These are phyloP conservation scores for Thymallus thymallus DNA, from an alignment of 2,113 vertebrate genomes.

Conservation along the genomic window DNA sequence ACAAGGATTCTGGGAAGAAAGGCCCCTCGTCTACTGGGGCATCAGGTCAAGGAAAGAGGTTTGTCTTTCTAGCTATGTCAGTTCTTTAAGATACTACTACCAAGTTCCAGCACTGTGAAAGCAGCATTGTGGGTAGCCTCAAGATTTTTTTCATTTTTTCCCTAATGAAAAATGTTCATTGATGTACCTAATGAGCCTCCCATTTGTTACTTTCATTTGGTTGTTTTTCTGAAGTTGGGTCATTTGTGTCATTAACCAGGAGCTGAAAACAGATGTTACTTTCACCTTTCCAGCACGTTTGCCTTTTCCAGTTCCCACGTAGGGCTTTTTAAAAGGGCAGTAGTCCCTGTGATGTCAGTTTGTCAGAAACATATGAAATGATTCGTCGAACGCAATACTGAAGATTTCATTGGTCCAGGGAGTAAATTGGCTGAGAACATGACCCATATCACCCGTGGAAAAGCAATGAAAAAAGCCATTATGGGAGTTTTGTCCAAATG, in stretches of 20 bases:
- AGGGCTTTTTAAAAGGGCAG: slow-evolving; percentile 83
- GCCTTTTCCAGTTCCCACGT: slow-evolving; percentile 71
- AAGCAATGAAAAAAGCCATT: slow-evolving; percentile 93
- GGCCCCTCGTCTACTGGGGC: slow-evolving; percentile 97
- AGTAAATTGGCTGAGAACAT: slow-evolving; percentile 96
- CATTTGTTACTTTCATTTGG: slow-evolving; percentile 75
- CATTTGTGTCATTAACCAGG: slow-evolving; percentile 81
- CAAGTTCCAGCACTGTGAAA: slow-evolving; percentile 97
- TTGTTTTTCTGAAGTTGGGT: slow-evolving; percentile 84
- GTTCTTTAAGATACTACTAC: slow-evolving; percentile 98
- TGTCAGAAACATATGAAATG: slow-evolving; percentile 86
- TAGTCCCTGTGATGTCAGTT: slow-evolving; percentile 91
- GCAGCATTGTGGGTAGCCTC: slow-evolving; percentile 98
- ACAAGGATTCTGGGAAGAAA: slow-evolving; percentile 99
- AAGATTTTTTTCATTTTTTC: slow-evolving; percentile 75
- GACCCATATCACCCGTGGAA: slow-evolving; percentile 89
- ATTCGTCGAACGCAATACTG: slow-evolving; percentile 90
- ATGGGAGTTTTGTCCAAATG: slow-evolving; percentile 87
- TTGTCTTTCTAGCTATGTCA: slow-evolving; percentile 99
- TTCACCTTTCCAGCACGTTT: slow-evolving; percentile 86
- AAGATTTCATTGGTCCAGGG: slow-evolving; percentile 98
- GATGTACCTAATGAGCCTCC: slow-evolving; percentile 89
- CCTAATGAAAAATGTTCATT: slow-evolving; percentile 77
- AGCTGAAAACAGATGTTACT: slow-evolving; percentile 76
- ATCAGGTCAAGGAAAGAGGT: slow-evolving; percentile 99